These are phyloP conservation scores for Petrocephalus sullivani DNA, from an alignment of 2,797 vertebrate genomes.

Conservation along the genomic window DNA sequence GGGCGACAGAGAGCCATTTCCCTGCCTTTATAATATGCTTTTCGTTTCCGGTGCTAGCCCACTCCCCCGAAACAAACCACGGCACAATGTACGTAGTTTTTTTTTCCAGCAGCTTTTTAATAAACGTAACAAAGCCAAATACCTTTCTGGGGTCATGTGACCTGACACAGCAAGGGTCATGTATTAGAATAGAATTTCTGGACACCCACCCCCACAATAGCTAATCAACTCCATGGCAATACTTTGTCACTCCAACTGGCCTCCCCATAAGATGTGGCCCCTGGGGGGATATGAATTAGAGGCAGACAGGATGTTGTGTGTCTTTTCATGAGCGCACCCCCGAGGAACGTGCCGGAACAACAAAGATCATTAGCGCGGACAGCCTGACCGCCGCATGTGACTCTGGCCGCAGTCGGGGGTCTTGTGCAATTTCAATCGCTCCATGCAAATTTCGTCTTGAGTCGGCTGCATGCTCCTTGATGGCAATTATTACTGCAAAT, in stretches of 20 bases:
- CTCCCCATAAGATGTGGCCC: neutral
- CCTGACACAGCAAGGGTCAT: neutral
- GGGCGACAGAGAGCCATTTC: neutral
- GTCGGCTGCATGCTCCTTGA: neutral
- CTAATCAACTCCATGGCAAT: neutral
- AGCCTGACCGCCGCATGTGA: neutral
- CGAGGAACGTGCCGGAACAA: neutral
- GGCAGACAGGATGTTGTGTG: neutral
- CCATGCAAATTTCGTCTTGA: neutral
- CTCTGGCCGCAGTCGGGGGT: neutral
- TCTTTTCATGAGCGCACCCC: neutral
- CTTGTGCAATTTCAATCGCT: neutral
- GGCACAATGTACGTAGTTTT: neutral
- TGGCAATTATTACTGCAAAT: neutral
- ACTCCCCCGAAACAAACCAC: neutral
- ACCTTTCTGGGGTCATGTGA: neutral
- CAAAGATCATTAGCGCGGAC: conserved; percentile 7
- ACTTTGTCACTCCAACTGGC: neutral
- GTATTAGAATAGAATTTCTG: too few relatives aligned
- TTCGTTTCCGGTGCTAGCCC: neutral
- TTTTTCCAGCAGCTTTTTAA: too few relatives aligned
- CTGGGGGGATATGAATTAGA: neutral
- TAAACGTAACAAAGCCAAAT: neutral
- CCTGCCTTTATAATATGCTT: neutral
- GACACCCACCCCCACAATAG: too few relatives aligned